Evolutionary conservation across 2,888 invertebrate genomes (phyloP), one percentile per base, ranked within the genome.

Genomic region (Dicyrtomina minuta): DNA sequence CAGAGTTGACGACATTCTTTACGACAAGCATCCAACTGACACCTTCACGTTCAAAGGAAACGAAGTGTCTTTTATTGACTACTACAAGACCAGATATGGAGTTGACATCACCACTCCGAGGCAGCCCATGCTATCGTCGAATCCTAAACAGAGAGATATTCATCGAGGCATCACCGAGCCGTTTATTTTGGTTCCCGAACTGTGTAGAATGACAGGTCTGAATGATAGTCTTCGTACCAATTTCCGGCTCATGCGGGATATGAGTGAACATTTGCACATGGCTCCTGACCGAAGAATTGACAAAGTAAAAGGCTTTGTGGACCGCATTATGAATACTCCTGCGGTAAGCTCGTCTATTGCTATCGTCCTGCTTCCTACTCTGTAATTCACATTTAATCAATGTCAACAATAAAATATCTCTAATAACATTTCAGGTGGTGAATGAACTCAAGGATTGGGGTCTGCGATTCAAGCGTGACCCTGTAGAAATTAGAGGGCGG

Each of bases 161-260:
- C 76, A 74, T 58, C 67, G 76, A 10, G 78, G 77, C 10, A 66
- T 71, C 20, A 74, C 72, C 1, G 71, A 68, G 12, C 73, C 72
- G 0, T 72, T 78, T 65, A 87, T 88, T 68, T 84, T 97, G 24
- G 85, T 98, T 13, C 97, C 97, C 0, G 96, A 97, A 81, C 83
- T 97, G 10, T 93, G 93, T 79, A 90, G 88, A 80, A 82, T 96
- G 79, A 94, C 96, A 0, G 97, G 96, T 0, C 82, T 97, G 0
- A 90, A 91, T 0, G 96, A 97, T 77, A 87, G 87, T 46, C 89
- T 96, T 84, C 84, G 93, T 1, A 83, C 83, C 24, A 91, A 97
- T 83, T 90, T 90, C 80, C 86, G 86, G 77, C 85, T 96, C 0
- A 96, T 96, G 93, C 89, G 89, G 79, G 91, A 91, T 73, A 87